Evolutionary conservation across 2,113 vertebrate species (phyloP), one percentile per base, ranked within the genome.

Genomic region (Willisornis vidua): DNA sequence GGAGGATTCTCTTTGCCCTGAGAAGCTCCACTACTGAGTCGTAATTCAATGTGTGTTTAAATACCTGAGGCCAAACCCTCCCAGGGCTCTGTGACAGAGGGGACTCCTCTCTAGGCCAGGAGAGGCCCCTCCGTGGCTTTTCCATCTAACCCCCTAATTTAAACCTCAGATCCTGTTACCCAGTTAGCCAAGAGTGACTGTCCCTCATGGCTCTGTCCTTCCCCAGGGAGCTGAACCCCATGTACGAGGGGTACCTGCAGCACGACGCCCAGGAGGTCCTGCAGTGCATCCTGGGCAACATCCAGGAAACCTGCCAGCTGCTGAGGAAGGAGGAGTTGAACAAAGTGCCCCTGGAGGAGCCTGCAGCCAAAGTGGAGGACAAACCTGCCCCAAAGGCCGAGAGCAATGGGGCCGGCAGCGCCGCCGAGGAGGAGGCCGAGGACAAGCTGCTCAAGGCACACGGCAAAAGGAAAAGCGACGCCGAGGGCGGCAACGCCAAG

Each of bases 231-330:
- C 98, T 99, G 87, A 99, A 99, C 97, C 99, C 99, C 29, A 99
- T 99, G 99, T 99, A 99, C 35, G 99, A 99, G 94, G 99, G 99
- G 49, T 99, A 99, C 96, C 97, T 99, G 82, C 99, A 99, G 95
- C 99, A 99, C 19, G 99, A 99, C 72, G 99, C 99, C 71, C 99
- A 99, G 96, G 99, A 99, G 88, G 99, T 99, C 62, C 97, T 99
- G 85, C 99, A 99, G 96, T 99, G 99, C 95, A 99, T 99, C 77
- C 96, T 99, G 97, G 99, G 98, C 35, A 99, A 99, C 87, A 98
- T 99, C 78, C 99, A 99, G 94, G 99, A 99, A 93, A 99, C 99
- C 10, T 99, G 99, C 89, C 98, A 99, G 94, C 98, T 98, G 24
- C 98, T 99, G 82, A 99, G 98, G 97, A 99, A 99, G 96, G 99